Percentiles rank a stretch among this genome's conserved stretches.
Evolutionary conservation across 2,113 vertebrate genomes (phyloP).

Genomic region (Addax nasomaculatus): DNA sequence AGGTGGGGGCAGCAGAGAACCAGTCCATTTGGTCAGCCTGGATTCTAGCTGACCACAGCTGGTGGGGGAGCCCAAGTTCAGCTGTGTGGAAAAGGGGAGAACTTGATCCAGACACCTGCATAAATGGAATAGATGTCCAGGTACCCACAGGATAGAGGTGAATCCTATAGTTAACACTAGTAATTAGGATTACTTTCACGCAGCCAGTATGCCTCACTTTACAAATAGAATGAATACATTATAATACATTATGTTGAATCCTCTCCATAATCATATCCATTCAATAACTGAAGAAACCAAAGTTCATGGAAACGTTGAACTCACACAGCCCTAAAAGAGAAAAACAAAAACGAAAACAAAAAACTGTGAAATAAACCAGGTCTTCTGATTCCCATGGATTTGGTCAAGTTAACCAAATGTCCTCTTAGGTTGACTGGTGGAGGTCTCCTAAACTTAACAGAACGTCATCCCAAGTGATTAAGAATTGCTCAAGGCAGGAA

Average conservation of each 20-base stretch:
- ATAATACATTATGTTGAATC: not conserved
- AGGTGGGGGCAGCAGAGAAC: constrained; percentile 4
- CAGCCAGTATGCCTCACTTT: not conserved
- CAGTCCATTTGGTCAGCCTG: not conserved
- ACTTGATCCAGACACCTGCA: not conserved
- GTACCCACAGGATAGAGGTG: not conserved
- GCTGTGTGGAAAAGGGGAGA: not conserved
- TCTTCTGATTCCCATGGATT: not conserved
- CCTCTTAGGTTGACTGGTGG: not conserved
- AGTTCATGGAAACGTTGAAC: not conserved
- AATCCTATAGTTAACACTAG: not conserved
- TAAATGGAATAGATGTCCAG: not conserved
- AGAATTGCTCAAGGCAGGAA: not conserved
- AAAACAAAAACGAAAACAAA: not conserved
- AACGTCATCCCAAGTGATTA: not conserved
- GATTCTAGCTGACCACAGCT: not conserved
- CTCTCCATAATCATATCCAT: not conserved
- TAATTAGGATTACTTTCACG: not conserved
- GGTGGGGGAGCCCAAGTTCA: not conserved
- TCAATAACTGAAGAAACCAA: constrained; percentile 5
- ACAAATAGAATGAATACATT: constrained; percentile 1
- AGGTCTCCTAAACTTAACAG: not conserved
- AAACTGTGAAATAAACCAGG: not conserved
- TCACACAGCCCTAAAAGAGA: not conserved
- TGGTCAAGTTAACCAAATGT: not conserved